phyloP scores from a whole-genome alignment of 2,797 vertebrate species.

The Pygocentrus nattereri region DNA sequence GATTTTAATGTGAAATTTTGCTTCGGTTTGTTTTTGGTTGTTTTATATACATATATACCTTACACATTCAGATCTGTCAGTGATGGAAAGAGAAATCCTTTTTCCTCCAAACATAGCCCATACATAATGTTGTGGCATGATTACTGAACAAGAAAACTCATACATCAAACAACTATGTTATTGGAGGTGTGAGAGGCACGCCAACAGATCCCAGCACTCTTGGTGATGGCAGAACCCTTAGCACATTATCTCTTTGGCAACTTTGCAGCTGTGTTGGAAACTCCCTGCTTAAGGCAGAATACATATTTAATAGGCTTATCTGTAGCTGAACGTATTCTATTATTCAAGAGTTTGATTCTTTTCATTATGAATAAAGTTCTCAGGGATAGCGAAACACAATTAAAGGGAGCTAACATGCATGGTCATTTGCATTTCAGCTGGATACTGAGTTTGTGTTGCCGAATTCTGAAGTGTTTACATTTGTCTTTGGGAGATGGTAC shows the following conservation, averaged over 20 bases:
- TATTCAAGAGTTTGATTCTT: conserved; percentile 73
- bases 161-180: conserved; percentile 3
- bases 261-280: conserved; percentile 53
- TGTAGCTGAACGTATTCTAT: conserved; percentile 76
- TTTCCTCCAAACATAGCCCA: not conserved
- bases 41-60: not conserved
- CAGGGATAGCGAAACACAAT: conserved; percentile 81
- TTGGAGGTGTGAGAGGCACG: not conserved
- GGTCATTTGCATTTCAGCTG: conserved; percentile 71
- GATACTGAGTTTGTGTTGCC: conserved; percentile 64
- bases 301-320: conserved; percentile 73
- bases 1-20: conserved; percentile 8
- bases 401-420: conserved; percentile 73
- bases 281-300: conserved; percentile 62
- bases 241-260: conserved; percentile 57
- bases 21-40: not conserved
- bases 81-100: not conserved
- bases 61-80: not conserved
- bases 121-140: not conserved
- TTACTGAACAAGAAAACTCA: not conserved
- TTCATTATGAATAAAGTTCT: conserved; percentile 79
- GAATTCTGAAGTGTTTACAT: conserved; percentile 75
- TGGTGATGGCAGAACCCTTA: conserved; percentile 38
- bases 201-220: conserved; percentile 41
- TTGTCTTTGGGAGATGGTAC: conserved; percentile 59